phyloP scores from a whole-genome alignment of 2,888 invertebrate genomes.

The Cinara cedri region DNA sequence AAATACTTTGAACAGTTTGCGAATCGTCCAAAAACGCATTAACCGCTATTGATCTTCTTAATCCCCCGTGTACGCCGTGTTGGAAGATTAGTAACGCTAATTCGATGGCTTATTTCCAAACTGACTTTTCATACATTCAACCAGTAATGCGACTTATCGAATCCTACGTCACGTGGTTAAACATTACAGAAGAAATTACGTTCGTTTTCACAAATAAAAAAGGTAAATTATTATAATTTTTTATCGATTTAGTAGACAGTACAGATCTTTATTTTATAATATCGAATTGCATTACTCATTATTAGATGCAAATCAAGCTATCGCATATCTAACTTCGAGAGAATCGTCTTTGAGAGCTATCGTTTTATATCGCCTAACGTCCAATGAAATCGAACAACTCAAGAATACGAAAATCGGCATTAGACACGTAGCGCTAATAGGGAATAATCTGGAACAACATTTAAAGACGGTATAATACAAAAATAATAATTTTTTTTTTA shows the following conservation, averaged over 20 bases:
- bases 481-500: too few relatives aligned
- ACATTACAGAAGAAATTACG: slow-evolving; percentile 41
- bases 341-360: slow-evolving; percentile 39
- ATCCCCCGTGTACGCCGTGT: slow-evolving; percentile 27
- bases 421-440: slow-evolving; percentile 33
- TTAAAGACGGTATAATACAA: slow-evolving; percentile 2
- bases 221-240: slow-evolving; percentile 13
- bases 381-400: slow-evolving; percentile 29
- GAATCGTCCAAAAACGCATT: slow-evolving; percentile 1
- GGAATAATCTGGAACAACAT: slow-evolving; percentile 17
- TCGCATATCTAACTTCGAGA: slow-evolving; percentile 32
- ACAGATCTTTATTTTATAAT: too few relatives aligned
- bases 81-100: slow-evolving; percentile 40
- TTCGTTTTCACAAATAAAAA: slow-evolving; percentile 31
- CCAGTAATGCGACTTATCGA: slow-evolving; percentile 27
- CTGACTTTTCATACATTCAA: slow-evolving; percentile 38
- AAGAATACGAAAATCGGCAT: slow-evolving; percentile 48
- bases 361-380: slow-evolving; percentile 10
- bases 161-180: slow-evolving; percentile 38
- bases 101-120: slow-evolving; percentile 27
- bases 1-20: slow-evolving; percentile 26
- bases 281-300: not conserved
- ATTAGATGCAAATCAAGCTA: slow-evolving; percentile 33
- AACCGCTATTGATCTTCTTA: slow-evolving; percentile 24
- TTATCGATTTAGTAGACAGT: too few relatives aligned